Percentiles rank a stretch among this genome's conserved stretches.
Conservation (phyloP, 2,113 vertebrate species). For the Mormyrus lacerda region DNA sequence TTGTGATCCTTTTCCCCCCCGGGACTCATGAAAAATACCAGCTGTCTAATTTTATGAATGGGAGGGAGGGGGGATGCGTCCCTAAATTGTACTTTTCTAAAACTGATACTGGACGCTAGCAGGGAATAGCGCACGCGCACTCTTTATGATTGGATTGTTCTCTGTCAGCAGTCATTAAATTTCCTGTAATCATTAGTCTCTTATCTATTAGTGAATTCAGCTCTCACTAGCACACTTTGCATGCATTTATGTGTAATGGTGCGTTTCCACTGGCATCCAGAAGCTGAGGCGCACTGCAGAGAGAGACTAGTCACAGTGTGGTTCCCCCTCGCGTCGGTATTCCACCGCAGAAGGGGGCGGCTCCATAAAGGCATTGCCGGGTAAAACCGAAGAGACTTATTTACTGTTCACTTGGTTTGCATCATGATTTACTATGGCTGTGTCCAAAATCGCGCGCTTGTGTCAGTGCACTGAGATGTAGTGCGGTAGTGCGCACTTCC, state of each 20-base stretch:
- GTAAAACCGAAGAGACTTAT: too few species aligned
- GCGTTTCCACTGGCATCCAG: background rate
- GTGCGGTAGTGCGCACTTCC: too few species aligned
- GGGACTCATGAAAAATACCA: background rate
- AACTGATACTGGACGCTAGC: background rate
- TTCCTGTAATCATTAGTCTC: background rate
- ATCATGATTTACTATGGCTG: too few species aligned
- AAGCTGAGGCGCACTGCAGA: too few species aligned
- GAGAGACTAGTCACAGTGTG: background rate
- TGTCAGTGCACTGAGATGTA: too few species aligned
- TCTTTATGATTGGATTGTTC: background rate
- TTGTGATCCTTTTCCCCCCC: background rate
- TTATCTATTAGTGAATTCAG: background rate
- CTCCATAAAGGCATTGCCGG: too few species aligned
- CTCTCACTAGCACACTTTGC: background rate
- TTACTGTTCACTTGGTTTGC: too few species aligned
- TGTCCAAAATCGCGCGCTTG: too few species aligned
- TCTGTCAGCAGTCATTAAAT: background rate
- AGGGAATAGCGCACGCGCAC: background rate
- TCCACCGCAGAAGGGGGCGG: background rate
- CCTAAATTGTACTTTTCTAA: background rate
- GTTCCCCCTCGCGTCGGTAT: background rate
- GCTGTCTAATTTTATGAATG: background rate
- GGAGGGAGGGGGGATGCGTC: background rate
- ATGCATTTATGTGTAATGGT: background rate